Base-by-base conservation (phyloP, 1,140 invertebrate species). In the Formica exsecta region DNA sequence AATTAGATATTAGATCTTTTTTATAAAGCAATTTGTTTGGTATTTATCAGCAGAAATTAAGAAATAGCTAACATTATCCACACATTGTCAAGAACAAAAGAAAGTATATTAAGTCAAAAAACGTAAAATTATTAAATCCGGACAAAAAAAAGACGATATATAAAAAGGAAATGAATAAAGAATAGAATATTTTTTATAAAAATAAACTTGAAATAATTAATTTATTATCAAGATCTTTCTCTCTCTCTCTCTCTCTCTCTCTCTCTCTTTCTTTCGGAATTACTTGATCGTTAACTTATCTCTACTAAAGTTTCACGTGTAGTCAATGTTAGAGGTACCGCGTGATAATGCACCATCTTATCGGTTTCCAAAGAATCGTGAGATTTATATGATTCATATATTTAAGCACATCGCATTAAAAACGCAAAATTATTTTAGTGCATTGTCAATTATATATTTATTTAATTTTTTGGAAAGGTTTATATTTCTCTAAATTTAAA, bases 231-330 rank as follows among this genome's bases (percentile, higher is more conserved):
- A 74, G 6, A 36, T 57, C 13, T 73, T 1, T 51, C 48, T 13
- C 44, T 13, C 38, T 9, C 38, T 41, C 38, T 41, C 7, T 41
- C 32, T 41, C 38, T 3, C 3, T 48, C 48, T 48, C 8, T 61
- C 9, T 61, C 25, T 61, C 1, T 13, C 22, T 22, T 22, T 5
- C 16, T 25, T 5, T 22, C n/a, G 16, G n/a, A 36, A 74, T 75
- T 75, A 75, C 13, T 75, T 13, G 32, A 7, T 25, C 22, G 36
- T 75, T 36, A 59, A 19, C 32, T 75, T 75, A 75, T 75, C 54
- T 59, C 19, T 8, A 19, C n/a, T 75, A 16, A 75, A 75, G 25
- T 75, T 75, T 75, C 32, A 59, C 9, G 3, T 57, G 22, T 22
- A 22, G 22, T 22, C 22, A 22, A 74, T n/a, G 13, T 38, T 25